Evolutionary conservation across 92 coral and sea anemone genomes (phyloP), one percentile per base, ranked within the genome.

Genomic region (Porites divaricata): DNA sequence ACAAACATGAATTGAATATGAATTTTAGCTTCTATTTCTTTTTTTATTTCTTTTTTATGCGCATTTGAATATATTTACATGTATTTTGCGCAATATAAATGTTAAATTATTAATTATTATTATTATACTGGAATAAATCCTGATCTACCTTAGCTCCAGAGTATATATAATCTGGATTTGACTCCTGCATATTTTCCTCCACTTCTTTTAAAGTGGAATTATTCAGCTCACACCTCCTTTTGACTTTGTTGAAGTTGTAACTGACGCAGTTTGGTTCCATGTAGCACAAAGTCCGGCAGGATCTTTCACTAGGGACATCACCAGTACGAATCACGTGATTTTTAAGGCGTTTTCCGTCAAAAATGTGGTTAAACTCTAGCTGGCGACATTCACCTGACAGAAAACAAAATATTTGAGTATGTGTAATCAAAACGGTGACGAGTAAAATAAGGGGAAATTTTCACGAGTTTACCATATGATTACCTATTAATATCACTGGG

Each of bases 261-360:
- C 75, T 71, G 75, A 71, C 53, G 6, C 75, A 71, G 15, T 71
- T 50, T 17, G 75, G 57, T 45, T 71, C 59, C 56, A 71, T n/a
- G 13, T 71, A 71, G 57, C 75, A 71, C 12, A 16, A 1, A 1
- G 19, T 10, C 24, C 24, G 1, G 20, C 75, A 71, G 53, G 10
- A 48, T 9, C 14, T 12, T 15, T 17, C 61, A 17, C 2, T 15
- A 9, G 4, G n/a, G 56, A 71, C 58, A 6, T 71, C 75, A 71
- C 7, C 22, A 2, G 57, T 19, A 16, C 19, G 58, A 14, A 71
- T 45, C 28, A 49, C 24, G 53, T 71, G 75, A 71, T 50, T 71
- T 8, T 14, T 50, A 9, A 71, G 75, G 8, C 75, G 24, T 71
- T 71, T 71, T 13, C 75, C 75, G 9, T 48, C 9, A 20, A 8